Percentiles rank a stretch among this genome's conserved stretches.
phyloP scores from a whole-genome alignment of 2,113 vertebrate genomes.

The Phaethon lepturus region DNA sequence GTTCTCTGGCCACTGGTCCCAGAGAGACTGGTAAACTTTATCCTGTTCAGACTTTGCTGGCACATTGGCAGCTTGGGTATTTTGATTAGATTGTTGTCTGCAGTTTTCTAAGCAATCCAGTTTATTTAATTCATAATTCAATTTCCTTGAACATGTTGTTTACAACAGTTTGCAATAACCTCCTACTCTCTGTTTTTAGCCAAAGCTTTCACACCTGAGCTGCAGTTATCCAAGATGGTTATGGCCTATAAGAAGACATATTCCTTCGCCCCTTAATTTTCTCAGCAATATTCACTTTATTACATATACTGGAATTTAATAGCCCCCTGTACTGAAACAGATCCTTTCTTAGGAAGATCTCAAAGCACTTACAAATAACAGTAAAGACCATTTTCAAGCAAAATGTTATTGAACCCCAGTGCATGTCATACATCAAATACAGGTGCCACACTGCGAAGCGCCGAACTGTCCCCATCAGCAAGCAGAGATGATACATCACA shows the following conservation, averaged over 20 bases:
- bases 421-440: background rate
- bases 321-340: background rate
- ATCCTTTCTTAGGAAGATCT: constrained; percentile 17
- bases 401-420: background rate
- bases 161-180: background rate
- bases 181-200: background rate
- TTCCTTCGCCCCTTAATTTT: background rate
- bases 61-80: background rate
- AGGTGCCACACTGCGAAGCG: background rate
- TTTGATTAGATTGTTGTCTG: background rate
- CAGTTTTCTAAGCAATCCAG: background rate
- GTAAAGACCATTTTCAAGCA: background rate
- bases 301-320: constrained; percentile 14
- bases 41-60: background rate
- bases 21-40: background rate
- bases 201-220: background rate
- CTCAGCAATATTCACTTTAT: constrained; percentile 12
- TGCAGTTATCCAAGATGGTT: constrained; percentile 10
- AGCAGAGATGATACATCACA: background rate
- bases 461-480: background rate
- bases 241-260: background rate
- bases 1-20: background rate
- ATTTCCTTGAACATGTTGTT: constrained; percentile 22
- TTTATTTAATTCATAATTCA: constrained; percentile 44
- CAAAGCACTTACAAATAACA: constrained; percentile 11